Evolutionary conservation across 2,888 invertebrate genomes (phyloP), one percentile per base, ranked within the genome.

Genomic region (Steinernema scapterisci): DNA sequence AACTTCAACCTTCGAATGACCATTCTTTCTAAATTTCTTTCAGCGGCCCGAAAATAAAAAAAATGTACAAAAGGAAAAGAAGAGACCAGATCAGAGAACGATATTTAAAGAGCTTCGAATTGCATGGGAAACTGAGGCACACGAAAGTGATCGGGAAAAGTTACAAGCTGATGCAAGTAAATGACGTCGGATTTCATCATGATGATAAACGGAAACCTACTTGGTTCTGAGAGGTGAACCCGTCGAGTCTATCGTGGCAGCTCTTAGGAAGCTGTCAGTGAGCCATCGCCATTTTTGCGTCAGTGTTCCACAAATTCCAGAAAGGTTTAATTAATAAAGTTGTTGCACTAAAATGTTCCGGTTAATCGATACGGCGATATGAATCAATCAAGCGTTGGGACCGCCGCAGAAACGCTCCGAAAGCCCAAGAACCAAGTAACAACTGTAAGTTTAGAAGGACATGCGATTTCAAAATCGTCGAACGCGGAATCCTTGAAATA

Each of bases 241-340:
- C 27, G 16, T 31, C 27, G 63, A 27, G 63, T 63, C 63, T 27
- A 27, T 7, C 9, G 54, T 63, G 63, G 63, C 63, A 63, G 63
- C 63, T 25, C 2, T 19, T 5, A 21, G 11, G 31, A 16, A 63
- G 63, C 63, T 63, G 63, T 63, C 63, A 63, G 31, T 31, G 31
- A 1, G 63, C 23, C 63, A 63, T 63, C 31, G 63, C 63, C 63
- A 63, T 63, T 63, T 38, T 63, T 63, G 27, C 63, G 63, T 63
- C 63, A 63, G 52, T 52, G 31, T 63, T 63, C 63, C 63, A 63
- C 63, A 63, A 63, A 11, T 16, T n/a, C 63, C 27, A 38, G 38
- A 19, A 25, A 38, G 63, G 27, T 63, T 63, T 31, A 63, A 31
- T 63, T 31, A 63, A 31, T 31, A 63, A 63, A 63, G 21, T 63